A percentile compares a stretch with the other conserved stretches of the same genome.
phyloP scores from a whole-genome alignment of 2,113 vertebrate species.

The Dermatemys mawii region DNA sequence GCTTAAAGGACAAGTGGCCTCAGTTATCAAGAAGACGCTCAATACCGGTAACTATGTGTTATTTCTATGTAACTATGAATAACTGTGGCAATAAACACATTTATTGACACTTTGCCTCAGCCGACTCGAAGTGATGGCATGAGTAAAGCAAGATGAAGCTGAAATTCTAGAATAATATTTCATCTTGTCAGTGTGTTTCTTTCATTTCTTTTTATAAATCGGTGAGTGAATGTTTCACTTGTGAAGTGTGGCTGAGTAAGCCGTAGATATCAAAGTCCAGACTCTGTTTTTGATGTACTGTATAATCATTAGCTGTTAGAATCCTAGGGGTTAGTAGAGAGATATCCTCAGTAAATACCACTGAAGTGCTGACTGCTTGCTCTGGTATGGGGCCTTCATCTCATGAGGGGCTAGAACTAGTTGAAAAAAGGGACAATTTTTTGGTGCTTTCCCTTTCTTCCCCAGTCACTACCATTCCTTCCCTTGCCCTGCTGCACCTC shows the following conservation, averaged over 20 bases:
- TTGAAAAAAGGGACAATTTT: background rate
- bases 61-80: conserved; percentile 50
- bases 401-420: background rate
- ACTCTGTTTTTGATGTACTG: conserved; percentile 43
- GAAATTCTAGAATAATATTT: background rate
- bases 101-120: background rate
- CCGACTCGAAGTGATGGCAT: background rate
- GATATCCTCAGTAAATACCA: conserved; percentile 26
- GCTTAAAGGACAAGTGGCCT: conserved; percentile 92
- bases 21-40: conserved; percentile 95
- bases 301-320: conserved; percentile 69
- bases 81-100: background rate
- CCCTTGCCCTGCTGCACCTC: background rate
- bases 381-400: background rate
- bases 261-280: conserved; percentile 47
- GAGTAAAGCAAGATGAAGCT: background rate
- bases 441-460: background rate
- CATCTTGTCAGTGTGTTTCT: background rate
- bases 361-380: background rate
- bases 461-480: background rate
- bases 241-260: conserved; percentile 21
- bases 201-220: background rate
- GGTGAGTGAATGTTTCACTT: background rate
- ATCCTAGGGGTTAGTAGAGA: background rate
- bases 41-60: conserved; percentile 88